These are phyloP conservation scores for Canis aureus DNA, from an alignment of 2,113 vertebrate species.

Conservation along the genomic window DNA sequence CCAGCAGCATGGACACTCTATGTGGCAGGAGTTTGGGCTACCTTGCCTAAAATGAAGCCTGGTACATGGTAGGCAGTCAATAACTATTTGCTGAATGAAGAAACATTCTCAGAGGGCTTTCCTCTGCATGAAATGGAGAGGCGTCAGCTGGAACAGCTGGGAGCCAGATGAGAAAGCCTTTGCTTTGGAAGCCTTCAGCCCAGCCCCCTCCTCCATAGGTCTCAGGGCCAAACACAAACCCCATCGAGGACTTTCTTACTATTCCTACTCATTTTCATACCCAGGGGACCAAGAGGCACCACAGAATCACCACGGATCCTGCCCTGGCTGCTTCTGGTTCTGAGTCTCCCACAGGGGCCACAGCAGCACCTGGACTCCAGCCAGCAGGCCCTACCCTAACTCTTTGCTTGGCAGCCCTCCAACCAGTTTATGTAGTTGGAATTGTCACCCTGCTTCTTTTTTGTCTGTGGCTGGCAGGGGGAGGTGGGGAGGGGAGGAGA, in stretches of 20 bases:
- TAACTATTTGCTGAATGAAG: not conserved
- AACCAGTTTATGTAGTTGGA: not conserved
- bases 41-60: not conserved
- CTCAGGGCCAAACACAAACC: not conserved
- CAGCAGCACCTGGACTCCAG: not conserved
- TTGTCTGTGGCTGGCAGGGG: not conserved
- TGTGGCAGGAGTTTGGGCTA: not conserved
- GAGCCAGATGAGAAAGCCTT: not conserved
- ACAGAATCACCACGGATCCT: accelerated
- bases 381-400: not conserved
- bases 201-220: too few species aligned
- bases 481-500: not conserved
- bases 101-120: not conserved
- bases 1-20: not conserved
- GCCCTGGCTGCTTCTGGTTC: not conserved
- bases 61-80: not conserved
- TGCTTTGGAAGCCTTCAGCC: not conserved
- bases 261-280: not conserved
- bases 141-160: not conserved
- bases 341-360: not conserved
- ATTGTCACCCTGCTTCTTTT: not conserved
- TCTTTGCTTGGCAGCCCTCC: not conserved
- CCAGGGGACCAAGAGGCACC: not conserved
- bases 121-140: not conserved
- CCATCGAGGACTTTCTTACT: not conserved